Conservation (phyloP, 2,888 invertebrate species). For the Mimachlamys varia region DNA sequence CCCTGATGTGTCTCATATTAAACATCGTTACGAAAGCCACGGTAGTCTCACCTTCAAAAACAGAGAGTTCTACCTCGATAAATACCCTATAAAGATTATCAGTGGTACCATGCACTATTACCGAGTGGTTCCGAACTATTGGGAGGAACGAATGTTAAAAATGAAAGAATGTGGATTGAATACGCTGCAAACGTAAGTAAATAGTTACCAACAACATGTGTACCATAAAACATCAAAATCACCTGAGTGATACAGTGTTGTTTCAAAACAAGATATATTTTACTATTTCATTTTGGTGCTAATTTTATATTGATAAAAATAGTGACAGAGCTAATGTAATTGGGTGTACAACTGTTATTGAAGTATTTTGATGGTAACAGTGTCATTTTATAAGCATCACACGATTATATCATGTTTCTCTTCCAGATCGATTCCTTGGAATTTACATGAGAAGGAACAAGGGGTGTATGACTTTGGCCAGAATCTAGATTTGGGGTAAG, state of each 20-base stretch:
- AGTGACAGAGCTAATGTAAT: too few species aligned
- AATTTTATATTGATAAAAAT: too few species aligned
- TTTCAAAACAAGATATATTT: too few species aligned
- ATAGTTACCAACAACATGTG: not conserved
- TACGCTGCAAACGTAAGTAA: slow-evolving; percentile 77
- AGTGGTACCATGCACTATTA: slow-evolving; percentile 79
- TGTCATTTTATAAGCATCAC: too few species aligned
- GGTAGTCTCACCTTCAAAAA: slow-evolving; percentile 60
- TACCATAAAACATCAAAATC: not conserved
- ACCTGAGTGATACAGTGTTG: not conserved
- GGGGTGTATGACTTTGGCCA: slow-evolving; percentile 74
- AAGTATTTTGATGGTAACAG: not conserved
- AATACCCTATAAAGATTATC: slow-evolving; percentile 69
- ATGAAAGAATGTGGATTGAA: slow-evolving; percentile 78
- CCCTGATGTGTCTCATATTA: not conserved
- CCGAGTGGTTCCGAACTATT: slow-evolving; percentile 73
- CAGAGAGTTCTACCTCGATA: slow-evolving; percentile 70
- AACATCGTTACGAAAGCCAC: slow-evolving; percentile 45
- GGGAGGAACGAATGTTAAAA: slow-evolving; percentile 75
- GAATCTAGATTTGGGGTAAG: slow-evolving; percentile 75
- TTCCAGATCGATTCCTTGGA: slow-evolving; percentile 78
- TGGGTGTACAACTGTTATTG: too few species aligned
- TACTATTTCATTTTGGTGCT: too few species aligned
- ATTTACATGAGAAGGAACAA: slow-evolving; percentile 73
- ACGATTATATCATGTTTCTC: not conserved